Conservation (phyloP, 2,113 vertebrate genomes). For the Leptobrachium ailaonicum region DNA sequence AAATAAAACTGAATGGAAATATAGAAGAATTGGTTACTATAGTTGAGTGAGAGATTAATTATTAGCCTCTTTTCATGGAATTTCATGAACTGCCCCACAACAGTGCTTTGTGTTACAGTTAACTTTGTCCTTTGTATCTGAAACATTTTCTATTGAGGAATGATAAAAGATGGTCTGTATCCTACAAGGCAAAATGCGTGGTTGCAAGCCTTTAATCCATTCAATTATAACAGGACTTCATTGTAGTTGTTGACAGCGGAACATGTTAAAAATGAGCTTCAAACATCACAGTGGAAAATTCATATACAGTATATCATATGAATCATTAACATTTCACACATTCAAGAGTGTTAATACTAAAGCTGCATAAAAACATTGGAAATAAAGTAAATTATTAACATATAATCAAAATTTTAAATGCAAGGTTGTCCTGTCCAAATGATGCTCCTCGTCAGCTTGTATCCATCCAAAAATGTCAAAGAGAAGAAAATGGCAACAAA, state of each 20-base stretch:
- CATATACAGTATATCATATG: background rate
- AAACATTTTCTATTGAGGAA: background rate
- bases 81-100: background rate
- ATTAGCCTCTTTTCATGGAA: background rate
- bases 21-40: background rate
- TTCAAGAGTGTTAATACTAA: too few species aligned
- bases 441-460: too few species aligned
- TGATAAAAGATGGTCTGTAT: constrained; percentile 33
- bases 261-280: background rate
- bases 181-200: background rate
- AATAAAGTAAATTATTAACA: too few species aligned
- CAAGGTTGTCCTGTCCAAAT: too few species aligned
- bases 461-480: too few species aligned
- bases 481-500: too few species aligned
- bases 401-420: too few species aligned
- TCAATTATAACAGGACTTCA: constrained; percentile 6
- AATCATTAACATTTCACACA: background rate
- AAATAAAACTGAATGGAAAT: background rate
- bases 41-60: background rate
- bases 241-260: constrained; percentile 20
- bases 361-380: too few species aligned
- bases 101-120: background rate
- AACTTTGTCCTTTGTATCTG: constrained; percentile 2
- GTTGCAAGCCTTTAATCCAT: constrained; percentile 3
- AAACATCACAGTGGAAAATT: background rate